phyloP scores from a whole-genome alignment of 2,113 vertebrate species.

The Melanerpes formicivorus region DNA sequence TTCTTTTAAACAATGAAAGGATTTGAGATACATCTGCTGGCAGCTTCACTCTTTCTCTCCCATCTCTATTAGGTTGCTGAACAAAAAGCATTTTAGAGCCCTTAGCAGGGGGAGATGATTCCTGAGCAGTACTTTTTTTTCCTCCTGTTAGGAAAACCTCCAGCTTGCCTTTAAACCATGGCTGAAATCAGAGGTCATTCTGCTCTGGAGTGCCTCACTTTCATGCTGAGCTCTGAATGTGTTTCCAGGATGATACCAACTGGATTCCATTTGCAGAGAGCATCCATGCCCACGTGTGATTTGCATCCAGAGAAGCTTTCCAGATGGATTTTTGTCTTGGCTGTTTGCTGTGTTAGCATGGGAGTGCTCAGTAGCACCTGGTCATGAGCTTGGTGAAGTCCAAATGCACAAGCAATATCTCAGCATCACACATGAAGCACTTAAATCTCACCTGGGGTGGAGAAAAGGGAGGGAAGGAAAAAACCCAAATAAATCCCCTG shows the following conservation, averaged over 20 bases:
- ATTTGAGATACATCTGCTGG: neutral
- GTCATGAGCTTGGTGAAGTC: neutral
- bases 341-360: neutral
- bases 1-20: neutral
- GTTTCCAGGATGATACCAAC: neutral
- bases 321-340: neutral
- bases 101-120: neutral
- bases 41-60: neutral
- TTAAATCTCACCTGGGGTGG: neutral
- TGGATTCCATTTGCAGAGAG: neutral
- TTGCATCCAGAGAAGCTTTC: neutral
- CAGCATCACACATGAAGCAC: fast-evolving
- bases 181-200: neutral
- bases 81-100: neutral
- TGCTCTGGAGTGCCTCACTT: neutral
- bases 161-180: neutral
- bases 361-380: neutral
- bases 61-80: neutral
- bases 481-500: neutral
- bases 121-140: neutral
- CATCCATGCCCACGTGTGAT: neutral
- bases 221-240: neutral
- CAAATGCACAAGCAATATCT: neutral
- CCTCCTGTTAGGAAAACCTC: neutral
- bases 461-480: neutral